Base-by-base conservation (phyloP, 2,113 vertebrate species). In the Coregonus clupeaformis region DNA sequence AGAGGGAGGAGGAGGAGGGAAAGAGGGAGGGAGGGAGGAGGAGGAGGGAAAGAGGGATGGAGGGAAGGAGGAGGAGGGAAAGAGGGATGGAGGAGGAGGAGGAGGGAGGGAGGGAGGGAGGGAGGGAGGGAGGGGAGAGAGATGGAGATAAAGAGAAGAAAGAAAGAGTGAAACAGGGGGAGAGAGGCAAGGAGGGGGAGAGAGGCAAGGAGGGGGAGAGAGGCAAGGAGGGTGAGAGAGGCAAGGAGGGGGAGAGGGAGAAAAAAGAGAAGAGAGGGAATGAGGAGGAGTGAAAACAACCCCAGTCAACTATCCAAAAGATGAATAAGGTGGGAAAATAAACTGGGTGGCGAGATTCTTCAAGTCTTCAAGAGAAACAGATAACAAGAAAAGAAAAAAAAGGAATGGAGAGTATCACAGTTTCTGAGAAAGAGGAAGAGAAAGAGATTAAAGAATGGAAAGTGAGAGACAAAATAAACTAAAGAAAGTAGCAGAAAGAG, bases 261-360 rank as follows among this genome's bases (percentile, higher is more conserved):
- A 62, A 22, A 6, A 57, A 6, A 57, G 55, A 25, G 27, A 27
- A 55, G 52, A 55, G 12, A 70, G 24, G 24, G 42, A 76, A 62
- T 60, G 22, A 55, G 65, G 42, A 49, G 66, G 49, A 72, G 67
- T 72, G 52, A 59, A 18, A 18, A 52, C 47, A 49, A 36, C 32
- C 32, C 7, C 6, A 36, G 36, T 42, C 36, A 42, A 42, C 36
- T 42, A 42, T 42, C 14, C 49, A 18, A 52, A 13, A 52, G 14
- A 52, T 52, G 16, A 52, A 52, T 4, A 52, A 18, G 49, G 18
- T 67, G 29, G 67, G 63, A 45, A 12, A 72, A 52, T 16, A 52
- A 52, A 52, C 49, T 1, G 16, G 13, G 49, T 52, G 49, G 49
- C 14, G 49, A 52, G 49, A 52, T 18, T 52, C 47, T 13, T 47